Evolutionary conservation across 2,797 vertebrate species (phyloP), one percentile per base, ranked within the genome.

Genomic region (Chiloscyllium punctatum): DNA sequence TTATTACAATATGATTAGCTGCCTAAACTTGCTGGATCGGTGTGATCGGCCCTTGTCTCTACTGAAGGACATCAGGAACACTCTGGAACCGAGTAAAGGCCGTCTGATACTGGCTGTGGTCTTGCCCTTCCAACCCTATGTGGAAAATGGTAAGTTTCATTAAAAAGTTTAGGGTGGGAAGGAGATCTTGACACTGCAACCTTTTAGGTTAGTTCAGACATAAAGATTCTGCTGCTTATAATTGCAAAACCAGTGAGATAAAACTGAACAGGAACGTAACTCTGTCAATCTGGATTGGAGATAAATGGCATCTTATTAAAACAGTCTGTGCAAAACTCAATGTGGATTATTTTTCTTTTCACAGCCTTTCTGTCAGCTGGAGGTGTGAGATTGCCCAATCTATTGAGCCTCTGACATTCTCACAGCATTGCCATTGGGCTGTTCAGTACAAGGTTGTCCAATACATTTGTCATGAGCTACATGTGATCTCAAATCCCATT

Each of bases 1-100:
- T 97, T 98, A 98, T 96, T 99, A 99, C 86, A 98, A 99, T 72
- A 97, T 99, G 96, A 98, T 99, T 97, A 99, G 99, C 98, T 99
- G 99, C 97, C 97, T 99, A 97, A 99, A 99, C 97, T 97, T 99
- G 97, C 97, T 99, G 96, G 99, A 99, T 97, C 99, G 99, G 96
- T 99, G 99, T 96, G 98, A 99, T 37, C 98, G 99, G 74, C 99
- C 99, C 33, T 96, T 99, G 95, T 97, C 97, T 72, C 98, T 99
- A 77, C 97, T 99, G 97, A 97, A 96, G 96, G 98, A 99, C 97
- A 99, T 99, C 96, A 98, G 97, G 96, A 97, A 96, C 51, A 98
- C 99, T 0, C 97, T 99, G 95, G 98, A 99, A 96, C 99, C 99
- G 13, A 97, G 97, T 79, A 98, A 98, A 23, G 99, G 99, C 96